Percentiles rank a stretch among this genome's conserved stretches.
Evolutionary conservation across 2,888 invertebrate species (phyloP).

Genomic region (Cyclophora punctaria): DNA sequence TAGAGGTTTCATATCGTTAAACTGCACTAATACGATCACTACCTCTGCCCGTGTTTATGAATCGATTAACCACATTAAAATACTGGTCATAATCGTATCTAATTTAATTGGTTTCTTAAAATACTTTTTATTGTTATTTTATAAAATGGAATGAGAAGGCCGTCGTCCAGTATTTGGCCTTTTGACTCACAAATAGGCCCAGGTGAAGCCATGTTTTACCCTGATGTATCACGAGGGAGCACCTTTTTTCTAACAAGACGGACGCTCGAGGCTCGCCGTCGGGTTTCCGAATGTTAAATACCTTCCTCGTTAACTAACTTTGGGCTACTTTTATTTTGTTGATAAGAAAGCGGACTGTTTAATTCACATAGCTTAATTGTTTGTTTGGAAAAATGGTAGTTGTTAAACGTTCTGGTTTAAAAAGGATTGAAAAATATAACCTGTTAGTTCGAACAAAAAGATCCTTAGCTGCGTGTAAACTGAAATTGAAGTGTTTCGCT

Average conservation of each 20-base stretch:
- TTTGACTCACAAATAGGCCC: constrained; percentile 6
- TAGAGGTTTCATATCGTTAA: constrained; percentile 20
- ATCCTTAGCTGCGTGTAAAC: constrained; percentile 34
- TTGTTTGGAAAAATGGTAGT: background rate
- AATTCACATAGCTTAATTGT: background rate
- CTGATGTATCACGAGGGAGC: constrained; percentile 39
- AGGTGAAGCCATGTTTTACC: constrained; percentile 35
- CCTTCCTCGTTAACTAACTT: constrained; percentile 37
- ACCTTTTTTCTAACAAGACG: constrained; percentile 47
- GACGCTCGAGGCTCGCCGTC: constrained; percentile 28
- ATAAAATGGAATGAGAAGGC: background rate
- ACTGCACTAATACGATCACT: constrained; percentile 5
- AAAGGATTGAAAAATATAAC: background rate
- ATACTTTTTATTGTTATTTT: too few species aligned
- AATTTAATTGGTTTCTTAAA: too few species aligned
- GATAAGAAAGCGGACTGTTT: constrained; percentile 8
- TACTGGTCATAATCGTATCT: too few species aligned
- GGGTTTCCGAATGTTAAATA: constrained; percentile 49
- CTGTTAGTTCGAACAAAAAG: constrained; percentile 3
- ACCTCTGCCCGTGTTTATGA: too few species aligned
- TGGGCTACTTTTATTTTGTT: constrained; percentile 17
- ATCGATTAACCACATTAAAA: too few species aligned
- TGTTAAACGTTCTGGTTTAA: background rate
- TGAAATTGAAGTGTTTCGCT: constrained; percentile 56
- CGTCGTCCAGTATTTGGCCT: constrained; percentile 7